A percentile compares a stretch with the other conserved stretches of the same genome.
Evolutionary conservation across 92 coral and sea anemone genomes (phyloP).

Genomic region (Hydrozoanthus gracilis): DNA sequence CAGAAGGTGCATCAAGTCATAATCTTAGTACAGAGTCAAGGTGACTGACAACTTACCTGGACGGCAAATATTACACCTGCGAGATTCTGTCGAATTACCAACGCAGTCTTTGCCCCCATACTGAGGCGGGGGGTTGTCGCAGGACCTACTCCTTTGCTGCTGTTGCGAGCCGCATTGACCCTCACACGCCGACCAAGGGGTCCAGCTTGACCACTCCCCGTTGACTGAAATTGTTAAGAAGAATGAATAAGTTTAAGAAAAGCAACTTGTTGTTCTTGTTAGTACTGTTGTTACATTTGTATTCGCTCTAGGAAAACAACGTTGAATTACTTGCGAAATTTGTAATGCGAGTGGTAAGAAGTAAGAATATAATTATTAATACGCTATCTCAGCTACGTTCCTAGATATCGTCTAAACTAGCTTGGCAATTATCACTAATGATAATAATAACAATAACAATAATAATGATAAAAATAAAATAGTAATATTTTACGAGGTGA

Average conservation of each 20-base stretch:
- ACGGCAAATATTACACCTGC: background rate
- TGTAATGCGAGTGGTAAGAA: background rate
- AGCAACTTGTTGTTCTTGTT: background rate
- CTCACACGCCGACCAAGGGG: background rate
- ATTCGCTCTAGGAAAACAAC: background rate
- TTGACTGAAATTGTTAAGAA: background rate
- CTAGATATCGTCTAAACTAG: background rate
- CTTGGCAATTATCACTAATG: background rate
- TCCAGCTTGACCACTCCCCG: background rate
- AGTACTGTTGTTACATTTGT: background rate
- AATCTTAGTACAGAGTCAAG: background rate
- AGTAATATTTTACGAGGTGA: too few relatives aligned
- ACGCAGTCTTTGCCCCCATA: background rate
- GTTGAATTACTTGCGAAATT: background rate
- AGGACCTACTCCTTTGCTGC: background rate
- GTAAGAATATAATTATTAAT: background rate
- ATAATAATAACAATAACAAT: too few relatives aligned
- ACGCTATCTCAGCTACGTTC: background rate
- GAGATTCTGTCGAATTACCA: background rate
- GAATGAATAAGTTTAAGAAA: background rate
- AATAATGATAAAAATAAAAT: too few relatives aligned
- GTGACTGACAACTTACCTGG: background rate
- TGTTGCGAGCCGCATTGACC: background rate
- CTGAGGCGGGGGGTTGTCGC: background rate
- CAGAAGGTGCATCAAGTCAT: background rate